Conservation (phyloP, 2,797 vertebrate genomes). For the Okamejei kenojei region DNA sequence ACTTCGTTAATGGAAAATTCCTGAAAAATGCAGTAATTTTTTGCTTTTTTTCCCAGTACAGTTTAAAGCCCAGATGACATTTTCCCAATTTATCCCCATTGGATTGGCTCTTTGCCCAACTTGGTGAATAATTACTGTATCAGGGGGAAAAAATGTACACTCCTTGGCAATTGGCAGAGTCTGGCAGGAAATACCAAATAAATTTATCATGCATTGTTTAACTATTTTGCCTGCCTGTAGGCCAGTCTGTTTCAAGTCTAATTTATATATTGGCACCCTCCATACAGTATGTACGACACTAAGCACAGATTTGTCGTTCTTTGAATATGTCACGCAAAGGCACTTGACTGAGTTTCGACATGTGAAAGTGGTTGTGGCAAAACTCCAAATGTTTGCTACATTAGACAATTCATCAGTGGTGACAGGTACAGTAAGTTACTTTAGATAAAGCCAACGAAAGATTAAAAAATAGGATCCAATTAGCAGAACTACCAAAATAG, state of each 20-base stretch:
- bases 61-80: constrained; percentile 89
- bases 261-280: constrained; percentile 62
- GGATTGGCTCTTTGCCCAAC: constrained; percentile 66
- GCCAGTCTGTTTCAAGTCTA: constrained; percentile 61
- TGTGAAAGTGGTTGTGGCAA: constrained; percentile 59
- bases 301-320: constrained; percentile 80
- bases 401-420: constrained; percentile 9
- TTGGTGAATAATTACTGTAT: constrained; percentile 72
- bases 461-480: neutral
- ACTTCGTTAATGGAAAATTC: constrained; percentile 99
- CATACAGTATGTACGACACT: constrained; percentile 62
- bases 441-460: neutral
- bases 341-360: constrained; percentile 65
- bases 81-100: constrained; percentile 64
- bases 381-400: constrained; percentile 49
- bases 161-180: constrained; percentile 67
- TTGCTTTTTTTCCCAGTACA: constrained; percentile 68
- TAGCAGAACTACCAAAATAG: neutral
- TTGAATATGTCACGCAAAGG: constrained; percentile 79
- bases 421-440: constrained; percentile 17
- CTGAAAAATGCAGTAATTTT: constrained; percentile 99
- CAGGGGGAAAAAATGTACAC: constrained; percentile 58
- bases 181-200: constrained; percentile 75
- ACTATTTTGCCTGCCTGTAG: constrained; percentile 64
- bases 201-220: constrained; percentile 69